A percentile compares a stretch with the other conserved stretches of the same genome.
Conservation (phyloP, 2,113 vertebrate species). For the Macroglossus sobrinus region DNA sequence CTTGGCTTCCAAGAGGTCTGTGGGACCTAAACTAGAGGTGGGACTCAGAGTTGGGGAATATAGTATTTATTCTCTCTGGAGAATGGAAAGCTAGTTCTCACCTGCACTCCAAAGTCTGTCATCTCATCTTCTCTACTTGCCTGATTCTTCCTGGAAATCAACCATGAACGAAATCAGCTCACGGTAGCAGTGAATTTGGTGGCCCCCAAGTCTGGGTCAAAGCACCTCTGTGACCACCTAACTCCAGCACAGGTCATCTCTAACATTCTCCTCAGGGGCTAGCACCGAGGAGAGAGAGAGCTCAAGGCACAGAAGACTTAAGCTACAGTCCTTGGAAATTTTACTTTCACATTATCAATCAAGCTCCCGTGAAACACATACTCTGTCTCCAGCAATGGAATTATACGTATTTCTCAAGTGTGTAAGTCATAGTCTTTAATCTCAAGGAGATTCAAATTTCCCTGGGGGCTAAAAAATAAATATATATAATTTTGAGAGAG, state of each 20-base stretch:
- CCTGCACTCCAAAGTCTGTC: background rate
- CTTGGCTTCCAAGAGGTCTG: background rate
- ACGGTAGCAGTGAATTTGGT: background rate
- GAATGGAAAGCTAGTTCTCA: background rate
- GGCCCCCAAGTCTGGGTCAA: background rate
- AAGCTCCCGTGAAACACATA: background rate
- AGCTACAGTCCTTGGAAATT: background rate
- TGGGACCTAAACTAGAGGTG: background rate
- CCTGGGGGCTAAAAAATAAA: background rate
- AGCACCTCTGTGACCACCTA: background rate
- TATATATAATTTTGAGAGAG: background rate
- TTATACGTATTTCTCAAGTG: background rate
- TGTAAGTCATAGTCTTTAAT: background rate
- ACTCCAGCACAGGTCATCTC: background rate
- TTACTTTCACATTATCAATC: background rate
- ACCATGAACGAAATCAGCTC: background rate
- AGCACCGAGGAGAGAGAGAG: background rate
- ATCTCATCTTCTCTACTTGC: background rate
- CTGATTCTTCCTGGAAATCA: background rate
- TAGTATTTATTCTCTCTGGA: background rate
- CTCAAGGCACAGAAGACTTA: background rate
- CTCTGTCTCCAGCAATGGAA: background rate
- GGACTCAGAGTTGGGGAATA: background rate
- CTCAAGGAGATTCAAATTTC: background rate
- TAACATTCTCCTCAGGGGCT: background rate